Evolutionary conservation across 2,797 vertebrate genomes (phyloP), one percentile per base, ranked within the genome.

Genomic region (Lycodopsis pacificus): DNA sequence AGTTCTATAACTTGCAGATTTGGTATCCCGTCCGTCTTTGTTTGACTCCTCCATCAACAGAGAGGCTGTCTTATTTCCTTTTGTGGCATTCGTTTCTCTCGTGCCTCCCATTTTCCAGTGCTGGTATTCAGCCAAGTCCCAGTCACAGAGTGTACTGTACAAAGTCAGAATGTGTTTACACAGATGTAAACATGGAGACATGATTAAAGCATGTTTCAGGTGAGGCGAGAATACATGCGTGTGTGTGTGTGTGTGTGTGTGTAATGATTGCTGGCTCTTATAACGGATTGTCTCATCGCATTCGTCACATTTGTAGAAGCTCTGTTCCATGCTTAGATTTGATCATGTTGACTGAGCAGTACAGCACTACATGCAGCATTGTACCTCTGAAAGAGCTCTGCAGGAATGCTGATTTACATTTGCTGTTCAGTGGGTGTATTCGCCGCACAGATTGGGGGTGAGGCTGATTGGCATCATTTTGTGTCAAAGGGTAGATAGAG

Each of bases 11-110:
- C 54, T 34, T 62, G 12, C 51, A 7, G 42, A 77, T 75, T 20
- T 66, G 20, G 63, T 36, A 30, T 77, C 36, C 62, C 76, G 65
- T 81, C 58, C 14, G 4, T 89, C 76, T 82, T 88, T 82, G 62
- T 61, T 79, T 65, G 61, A 57, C 59, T 72, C 75, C 56, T 67
- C 48, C 38, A 53, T 84, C 77, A 66, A 44, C 53, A 17, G 34
- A n/a, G 58, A 79, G 53, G n/a, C 83, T 63, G 73, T 65, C 65
- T 83, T 73, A 84, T 86, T 89, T 91, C 89, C 89, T 91, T 91
- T 88, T 89, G 86, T 84, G 84, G 86, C 68, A 62, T 69, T 74
- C 49, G 53, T 81, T 89, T 80, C 65, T 78, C 72, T 71, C 27
- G 62, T 71, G 49, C 67, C 77, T 83, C 77, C 61, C 74, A 65